These are phyloP conservation scores for Drosophila suboccidentalis DNA, from an alignment of 2,888 invertebrate genomes.

Conservation along the genomic window DNA sequence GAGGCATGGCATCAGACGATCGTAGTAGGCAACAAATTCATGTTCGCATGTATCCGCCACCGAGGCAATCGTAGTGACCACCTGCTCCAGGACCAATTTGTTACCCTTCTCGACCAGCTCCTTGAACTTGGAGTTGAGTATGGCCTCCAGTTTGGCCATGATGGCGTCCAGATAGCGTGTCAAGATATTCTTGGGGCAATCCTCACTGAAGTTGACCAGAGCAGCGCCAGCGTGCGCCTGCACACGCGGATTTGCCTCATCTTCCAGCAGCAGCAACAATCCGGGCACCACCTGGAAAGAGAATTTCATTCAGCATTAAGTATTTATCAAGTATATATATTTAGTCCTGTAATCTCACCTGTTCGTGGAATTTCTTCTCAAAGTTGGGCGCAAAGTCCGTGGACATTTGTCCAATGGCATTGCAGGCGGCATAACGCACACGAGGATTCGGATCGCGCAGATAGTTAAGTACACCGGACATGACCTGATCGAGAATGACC, in stretches of 20 bases:
- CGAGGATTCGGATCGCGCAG: slow-evolving; percentile 90
- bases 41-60: slow-evolving; percentile 99
- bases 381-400: slow-evolving; percentile 98
- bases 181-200: slow-evolving; percentile 97
- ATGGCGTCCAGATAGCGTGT: slow-evolving; percentile 95
- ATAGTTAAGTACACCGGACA: slow-evolving; percentile 95
- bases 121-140: slow-evolving; percentile 96
- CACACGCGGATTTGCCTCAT: slow-evolving; percentile 96
- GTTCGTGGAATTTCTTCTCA: slow-evolving; percentile 98
- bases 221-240: slow-evolving; percentile 95
- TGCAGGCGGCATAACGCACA: slow-evolving; percentile 97
- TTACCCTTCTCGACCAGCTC: slow-evolving; percentile 97
- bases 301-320: neutral
- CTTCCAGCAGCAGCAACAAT: slow-evolving; percentile 94
- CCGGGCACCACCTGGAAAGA: slow-evolving; percentile 92
- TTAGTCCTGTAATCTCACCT: slow-evolving; percentile 80
- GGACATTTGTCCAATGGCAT: slow-evolving; percentile 99
- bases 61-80: slow-evolving; percentile 98
- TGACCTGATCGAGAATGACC: slow-evolving; percentile 95
- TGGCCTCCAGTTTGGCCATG: slow-evolving; percentile 95
- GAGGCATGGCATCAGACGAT: slow-evolving; percentile 96
- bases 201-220: slow-evolving; percentile 99
- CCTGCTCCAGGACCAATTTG: slow-evolving; percentile 98
- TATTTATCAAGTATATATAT: neutral
- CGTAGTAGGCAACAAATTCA: slow-evolving; percentile 97